Conservation (phyloP, 2,797 vertebrate genomes). For the Steatocranus sp. region DNA sequence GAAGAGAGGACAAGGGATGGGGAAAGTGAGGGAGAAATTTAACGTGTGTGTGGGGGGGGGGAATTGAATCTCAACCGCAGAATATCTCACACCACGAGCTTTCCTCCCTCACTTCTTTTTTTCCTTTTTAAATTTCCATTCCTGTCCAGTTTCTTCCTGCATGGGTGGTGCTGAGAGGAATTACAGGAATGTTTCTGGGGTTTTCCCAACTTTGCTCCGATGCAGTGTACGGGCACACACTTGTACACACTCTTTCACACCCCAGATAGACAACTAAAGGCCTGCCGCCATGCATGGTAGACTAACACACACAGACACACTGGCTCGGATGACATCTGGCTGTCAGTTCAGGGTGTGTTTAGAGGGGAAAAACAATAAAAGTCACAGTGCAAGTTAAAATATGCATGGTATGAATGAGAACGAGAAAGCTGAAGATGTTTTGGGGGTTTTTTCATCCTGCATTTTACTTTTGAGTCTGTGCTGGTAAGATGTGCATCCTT, state of each 20-base stretch:
- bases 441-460: not conserved
- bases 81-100: constrained; percentile 50
- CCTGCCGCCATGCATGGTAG: not conserved
- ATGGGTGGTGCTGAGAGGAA: constrained; percentile 64
- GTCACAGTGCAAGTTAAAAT: constrained; percentile 41
- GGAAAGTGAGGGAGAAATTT: constrained; percentile 27
- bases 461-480: not conserved
- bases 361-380: constrained; percentile 45
- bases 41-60: not conserved
- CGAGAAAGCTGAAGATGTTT: not conserved
- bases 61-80: constrained; percentile 36
- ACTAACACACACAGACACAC: not conserved
- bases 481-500: not conserved
- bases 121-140: constrained; percentile 18
- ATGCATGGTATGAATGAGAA: constrained; percentile 46
- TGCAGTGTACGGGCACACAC: constrained; percentile 39
- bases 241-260: not conserved
- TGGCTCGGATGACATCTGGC: constrained; percentile 50
- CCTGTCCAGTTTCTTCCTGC: constrained; percentile 48
- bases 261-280: constrained; percentile 9
- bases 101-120: not conserved
- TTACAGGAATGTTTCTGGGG: constrained; percentile 73
- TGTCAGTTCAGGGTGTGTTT: constrained; percentile 51
- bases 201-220: constrained; percentile 64
- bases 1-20: constrained; percentile 45